These are phyloP conservation scores for Chloroclystis v-ata DNA, from an alignment of 2,888 invertebrate species.

Conservation along the genomic window DNA sequence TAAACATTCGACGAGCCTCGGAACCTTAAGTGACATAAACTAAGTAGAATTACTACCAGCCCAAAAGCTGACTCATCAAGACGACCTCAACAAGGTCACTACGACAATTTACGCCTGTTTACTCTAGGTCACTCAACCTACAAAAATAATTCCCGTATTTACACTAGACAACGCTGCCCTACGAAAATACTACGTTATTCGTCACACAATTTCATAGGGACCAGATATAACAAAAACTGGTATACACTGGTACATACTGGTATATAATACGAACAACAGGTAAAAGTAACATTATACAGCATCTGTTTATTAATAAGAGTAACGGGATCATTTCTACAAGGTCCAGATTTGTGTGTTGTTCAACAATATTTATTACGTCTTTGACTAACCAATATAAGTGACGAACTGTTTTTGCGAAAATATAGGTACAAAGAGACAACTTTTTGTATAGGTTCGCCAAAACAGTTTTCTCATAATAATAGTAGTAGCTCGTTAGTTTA, in stretches of 20 bases:
- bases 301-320: too few species aligned
- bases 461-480: too few species aligned
- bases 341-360: too few species aligned
- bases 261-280: too few species aligned
- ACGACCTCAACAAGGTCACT: background rate
- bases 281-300: too few species aligned
- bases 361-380: too few species aligned
- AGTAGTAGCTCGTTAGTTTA: conserved; percentile 22
- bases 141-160: conserved; percentile 13
- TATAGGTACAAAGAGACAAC: too few species aligned
- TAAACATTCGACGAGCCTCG: background rate
- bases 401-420: too few species aligned
- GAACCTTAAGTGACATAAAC: background rate
- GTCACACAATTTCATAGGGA: background rate
- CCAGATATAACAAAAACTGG: background rate
- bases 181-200: conserved; percentile 12
- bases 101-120: conserved; percentile 5
- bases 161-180: conserved; percentile 7
- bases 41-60: too few species aligned
- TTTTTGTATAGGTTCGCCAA: too few species aligned
- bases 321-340: too few species aligned
- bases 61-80: background rate
- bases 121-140: conserved; percentile 3
- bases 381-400: too few species aligned
- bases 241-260: background rate